Evolutionary conservation across 2,113 vertebrate genomes (phyloP), one percentile per base, ranked within the genome.

Genomic region (Cryptotis parvus): DNA sequence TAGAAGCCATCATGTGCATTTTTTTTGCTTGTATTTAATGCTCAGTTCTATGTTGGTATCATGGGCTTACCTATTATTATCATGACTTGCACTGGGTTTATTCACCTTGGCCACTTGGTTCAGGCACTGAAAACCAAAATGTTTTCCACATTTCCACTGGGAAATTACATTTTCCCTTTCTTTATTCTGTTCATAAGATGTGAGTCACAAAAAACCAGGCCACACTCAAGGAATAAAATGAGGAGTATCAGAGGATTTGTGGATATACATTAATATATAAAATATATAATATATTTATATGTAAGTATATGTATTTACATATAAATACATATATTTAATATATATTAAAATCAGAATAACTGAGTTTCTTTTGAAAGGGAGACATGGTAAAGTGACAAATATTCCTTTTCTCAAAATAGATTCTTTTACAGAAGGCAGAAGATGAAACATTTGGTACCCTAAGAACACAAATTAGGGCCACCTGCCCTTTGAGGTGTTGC

Each of bases 391-490:
- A 22, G 41, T 43, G 1, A 16, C 52, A 55, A 55, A 55, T 55
- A 55, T 18, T 31, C 1, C 80, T 69, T 70, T 27, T 26, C 68
- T n/a, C n/a, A 65, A 37, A 9, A 11, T 55, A 55, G 31, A 4
- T 43, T 72, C 22, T 82, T 70, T 45, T 52, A 29, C 72, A 12
- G 63, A 58, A 55, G 37, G 4, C 12, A 73, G 29, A 68, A 86
- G 81, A 73, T 45, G n/a, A 15, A 82, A 61, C 9, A 80, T 61
- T 45, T 9, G 58, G 37, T 69, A 41, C 31, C 22, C 11, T 49
- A 43, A n/a, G 37, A 76, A 86, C n/a, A 81, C 45, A 90, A 81
- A 70, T 63, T 3, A 69, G n/a, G n/a, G n/a, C n/a, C n/a, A n/a
- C n/a, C n/a, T n/a, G n/a, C n/a, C n/a, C n/a, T n/a, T n/a, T n/a